Conservation (phyloP, 1,140 invertebrate genomes). For the Microplitis mediator region DNA sequence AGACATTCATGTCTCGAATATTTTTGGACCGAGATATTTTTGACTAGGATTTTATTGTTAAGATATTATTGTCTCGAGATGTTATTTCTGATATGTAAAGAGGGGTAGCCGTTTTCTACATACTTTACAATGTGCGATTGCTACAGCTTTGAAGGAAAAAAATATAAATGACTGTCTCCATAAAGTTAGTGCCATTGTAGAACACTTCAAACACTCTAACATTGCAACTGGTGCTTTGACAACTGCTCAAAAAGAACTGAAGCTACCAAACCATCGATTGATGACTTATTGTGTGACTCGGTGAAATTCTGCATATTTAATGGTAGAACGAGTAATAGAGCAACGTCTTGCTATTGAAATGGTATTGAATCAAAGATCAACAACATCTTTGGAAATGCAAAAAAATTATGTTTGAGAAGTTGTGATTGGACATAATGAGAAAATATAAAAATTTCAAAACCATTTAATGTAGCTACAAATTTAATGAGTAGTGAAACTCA, state of each 20-base stretch:
- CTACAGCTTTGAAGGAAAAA: constrained; percentile 7
- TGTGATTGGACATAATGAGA: constrained; percentile 1
- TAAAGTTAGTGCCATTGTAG: constrained; percentile 14
- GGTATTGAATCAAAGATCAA: background rate
- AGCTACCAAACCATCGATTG: background rate
- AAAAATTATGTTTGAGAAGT: constrained; percentile 2
- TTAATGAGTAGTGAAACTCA: constrained; percentile 20
- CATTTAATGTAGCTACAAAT: constrained; percentile 16
- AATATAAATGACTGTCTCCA: background rate
- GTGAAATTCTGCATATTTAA: constrained; percentile 13
- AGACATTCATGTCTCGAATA: no score
- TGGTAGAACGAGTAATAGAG: constrained; percentile 5
- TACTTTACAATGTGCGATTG: constrained; percentile 14
- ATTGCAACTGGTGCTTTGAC: constrained; percentile 4
- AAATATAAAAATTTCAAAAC: constrained; percentile 10
- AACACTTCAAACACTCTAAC: constrained; percentile 22
- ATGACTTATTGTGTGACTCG: background rate
- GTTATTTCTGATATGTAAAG: no score
- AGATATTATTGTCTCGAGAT: no score
- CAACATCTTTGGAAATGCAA: background rate
- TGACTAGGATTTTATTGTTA: no score
- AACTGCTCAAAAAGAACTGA: background rate
- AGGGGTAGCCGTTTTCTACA: no score
- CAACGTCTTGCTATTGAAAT: constrained; percentile 16
- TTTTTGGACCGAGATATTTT: no score